These are phyloP conservation scores for Drosophila melanica DNA, from an alignment of 1,140 invertebrate species.

Conservation along the genomic window DNA sequence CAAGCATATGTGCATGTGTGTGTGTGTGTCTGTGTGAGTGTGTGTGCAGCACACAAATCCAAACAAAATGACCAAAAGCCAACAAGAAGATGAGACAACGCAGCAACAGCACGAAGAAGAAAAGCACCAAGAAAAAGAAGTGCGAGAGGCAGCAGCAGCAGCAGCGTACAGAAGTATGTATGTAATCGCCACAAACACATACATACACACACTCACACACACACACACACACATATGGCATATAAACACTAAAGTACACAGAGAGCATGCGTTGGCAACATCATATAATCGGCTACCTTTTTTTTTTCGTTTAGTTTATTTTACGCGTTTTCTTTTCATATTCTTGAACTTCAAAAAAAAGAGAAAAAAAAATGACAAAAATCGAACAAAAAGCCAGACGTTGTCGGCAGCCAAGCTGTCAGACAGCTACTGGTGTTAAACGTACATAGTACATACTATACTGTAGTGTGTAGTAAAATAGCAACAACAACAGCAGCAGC, in stretches of 20 bases:
- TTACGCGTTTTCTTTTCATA: slow-evolving; percentile 72
- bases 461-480: slow-evolving; percentile 37
- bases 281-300: slow-evolving; percentile 47
- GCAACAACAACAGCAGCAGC: slow-evolving; percentile 30
- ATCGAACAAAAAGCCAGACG: slow-evolving; percentile 67
- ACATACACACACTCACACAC: slow-evolving; percentile 11
- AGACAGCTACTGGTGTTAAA: slow-evolving; percentile 80
- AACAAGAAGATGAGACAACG: slow-evolving; percentile 57
- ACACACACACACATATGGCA: not conserved
- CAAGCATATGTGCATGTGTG: slow-evolving; percentile 16
- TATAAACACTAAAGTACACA: slow-evolving; percentile 20
- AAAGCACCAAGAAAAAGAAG: slow-evolving; percentile 43
- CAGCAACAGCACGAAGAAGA: slow-evolving; percentile 28
- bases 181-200: slow-evolving; percentile 23
- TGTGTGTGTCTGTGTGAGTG: slow-evolving; percentile 19
- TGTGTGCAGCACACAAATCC: slow-evolving; percentile 47
- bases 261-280: slow-evolving; percentile 46
- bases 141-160: slow-evolving; percentile 35
- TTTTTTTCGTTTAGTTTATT: slow-evolving; percentile 52
- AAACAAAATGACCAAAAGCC: slow-evolving; percentile 54
- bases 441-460: slow-evolving; percentile 62
- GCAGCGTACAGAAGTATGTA: slow-evolving; percentile 28
- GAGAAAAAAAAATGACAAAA: slow-evolving; percentile 40
- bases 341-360: slow-evolving; percentile 79
- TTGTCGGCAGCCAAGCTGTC: slow-evolving; percentile 72